phyloP scores from a whole-genome alignment of 2,113 vertebrate genomes.

The Shinisaurus crocodilurus region DNA sequence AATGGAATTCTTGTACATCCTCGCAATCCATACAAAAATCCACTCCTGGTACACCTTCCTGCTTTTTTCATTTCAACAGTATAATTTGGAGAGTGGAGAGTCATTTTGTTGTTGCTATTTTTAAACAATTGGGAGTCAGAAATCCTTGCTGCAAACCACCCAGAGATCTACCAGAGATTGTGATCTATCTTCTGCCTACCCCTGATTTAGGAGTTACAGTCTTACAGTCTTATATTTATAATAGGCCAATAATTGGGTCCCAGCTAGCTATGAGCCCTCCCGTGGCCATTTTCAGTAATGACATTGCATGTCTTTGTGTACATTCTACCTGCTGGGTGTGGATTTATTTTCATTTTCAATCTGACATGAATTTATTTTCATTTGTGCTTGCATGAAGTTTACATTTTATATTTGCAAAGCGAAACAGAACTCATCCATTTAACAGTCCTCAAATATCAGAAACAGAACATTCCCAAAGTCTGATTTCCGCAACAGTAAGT shows the following conservation, averaged over 20 bases:
- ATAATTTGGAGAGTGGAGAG: too few species aligned
- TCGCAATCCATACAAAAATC: too few species aligned
- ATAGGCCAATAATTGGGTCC: background rate
- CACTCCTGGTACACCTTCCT: too few species aligned
- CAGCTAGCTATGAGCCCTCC: too few species aligned
- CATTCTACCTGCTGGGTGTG: background rate
- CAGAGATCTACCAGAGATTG: background rate
- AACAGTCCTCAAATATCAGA: background rate
- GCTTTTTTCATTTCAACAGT: too few species aligned
- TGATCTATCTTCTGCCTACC: too few species aligned
- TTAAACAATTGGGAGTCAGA: background rate
- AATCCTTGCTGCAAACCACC: background rate
- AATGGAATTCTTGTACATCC: too few species aligned
- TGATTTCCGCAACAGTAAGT: background rate
- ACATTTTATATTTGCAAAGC: background rate
- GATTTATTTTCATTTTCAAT: background rate
- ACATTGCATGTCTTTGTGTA: background rate
- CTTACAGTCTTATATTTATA: background rate
- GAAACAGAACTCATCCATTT: background rate
- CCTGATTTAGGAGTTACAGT: background rate
- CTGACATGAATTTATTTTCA: background rate
- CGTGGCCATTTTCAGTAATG: background rate
- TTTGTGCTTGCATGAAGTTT: background rate
- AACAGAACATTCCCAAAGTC: background rate
- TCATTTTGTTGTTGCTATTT: background rate